These are phyloP conservation scores for Microctonus aethiopoides DNA, from an alignment of 2,888 invertebrate genomes.

Conservation along the genomic window DNA sequence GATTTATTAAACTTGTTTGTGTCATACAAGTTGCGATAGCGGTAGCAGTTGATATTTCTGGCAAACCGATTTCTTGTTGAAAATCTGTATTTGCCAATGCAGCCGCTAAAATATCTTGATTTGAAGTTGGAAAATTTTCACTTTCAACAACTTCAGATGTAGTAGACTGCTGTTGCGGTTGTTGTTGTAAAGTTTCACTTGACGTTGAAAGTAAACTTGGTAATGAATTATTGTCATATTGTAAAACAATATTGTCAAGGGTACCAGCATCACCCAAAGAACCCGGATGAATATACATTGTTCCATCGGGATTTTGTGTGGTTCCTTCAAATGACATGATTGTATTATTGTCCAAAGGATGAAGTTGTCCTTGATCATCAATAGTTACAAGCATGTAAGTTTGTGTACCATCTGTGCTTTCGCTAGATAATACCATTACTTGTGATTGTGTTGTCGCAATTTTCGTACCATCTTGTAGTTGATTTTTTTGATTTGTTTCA, in stretches of 20 bases:
- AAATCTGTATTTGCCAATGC: constrained; percentile 82
- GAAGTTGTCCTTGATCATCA: constrained; percentile 78
- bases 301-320: constrained; percentile 58
- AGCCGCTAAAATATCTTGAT: constrained; percentile 80
- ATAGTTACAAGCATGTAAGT: constrained; percentile 79
- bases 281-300: constrained; percentile 68
- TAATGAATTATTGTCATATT: constrained; percentile 67
- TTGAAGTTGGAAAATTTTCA: constrained; percentile 60
- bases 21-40: constrained; percentile 66
- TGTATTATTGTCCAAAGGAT: constrained; percentile 78
- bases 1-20: constrained; percentile 72
- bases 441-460: constrained; percentile 71
- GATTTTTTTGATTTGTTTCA: constrained; percentile 34
- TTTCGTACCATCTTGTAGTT: constrained; percentile 47
- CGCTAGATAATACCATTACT: constrained; percentile 79
- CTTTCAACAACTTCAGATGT: constrained; percentile 19
- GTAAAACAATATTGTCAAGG: constrained; percentile 70
- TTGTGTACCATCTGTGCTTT: constrained; percentile 78
- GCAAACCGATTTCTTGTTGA: constrained; percentile 68
- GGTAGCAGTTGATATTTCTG: constrained; percentile 65
- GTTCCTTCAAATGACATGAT: constrained; percentile 69
- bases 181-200: constrained; percentile 58
- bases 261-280: constrained; percentile 67
- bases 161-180: not conserved
- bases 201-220: constrained; percentile 49